A percentile compares a stretch with the other conserved stretches of the same genome.
phyloP scores from a whole-genome alignment of 2,797 vertebrate genomes.

The Sebastolobus altivelis region DNA sequence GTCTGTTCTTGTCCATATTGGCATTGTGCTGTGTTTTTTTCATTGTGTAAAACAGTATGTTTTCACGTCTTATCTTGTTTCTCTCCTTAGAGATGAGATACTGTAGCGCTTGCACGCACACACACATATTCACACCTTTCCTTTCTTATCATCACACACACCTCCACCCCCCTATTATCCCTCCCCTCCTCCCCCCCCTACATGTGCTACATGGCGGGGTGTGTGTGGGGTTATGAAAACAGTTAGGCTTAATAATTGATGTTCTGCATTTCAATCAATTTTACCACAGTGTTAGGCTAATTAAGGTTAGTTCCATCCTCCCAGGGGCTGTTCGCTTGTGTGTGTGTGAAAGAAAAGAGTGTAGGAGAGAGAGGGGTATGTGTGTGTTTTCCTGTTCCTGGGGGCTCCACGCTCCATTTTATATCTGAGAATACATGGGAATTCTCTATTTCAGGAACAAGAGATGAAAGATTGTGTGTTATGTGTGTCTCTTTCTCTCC shows the following conservation, averaged over 20 bases:
- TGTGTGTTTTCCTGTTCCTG: constrained; percentile 73
- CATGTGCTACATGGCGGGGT: constrained; percentile 79
- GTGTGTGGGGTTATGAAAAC: constrained; percentile 85
- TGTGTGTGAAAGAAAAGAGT: constrained; percentile 53
- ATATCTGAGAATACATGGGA: constrained; percentile 90
- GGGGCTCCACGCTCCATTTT: constrained; percentile 84
- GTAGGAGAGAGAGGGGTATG: background rate
- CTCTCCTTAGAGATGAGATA: constrained; percentile 15
- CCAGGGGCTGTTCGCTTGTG: constrained; percentile 88
- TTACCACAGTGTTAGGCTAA: constrained; percentile 93
- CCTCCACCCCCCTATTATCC: constrained; percentile 55
- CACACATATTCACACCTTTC: constrained; percentile 55
- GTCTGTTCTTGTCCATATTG: background rate
- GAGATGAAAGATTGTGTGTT: constrained; percentile 82
- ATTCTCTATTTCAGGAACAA: constrained; percentile 95
- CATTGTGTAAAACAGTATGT: background rate
- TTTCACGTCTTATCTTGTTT: constrained; percentile 26
- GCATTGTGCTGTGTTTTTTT: constrained; percentile 7
- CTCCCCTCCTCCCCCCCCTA: constrained; percentile 65
- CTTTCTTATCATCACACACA: constrained; percentile 64
- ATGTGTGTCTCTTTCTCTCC: too few relatives aligned
- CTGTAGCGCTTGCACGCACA: background rate
- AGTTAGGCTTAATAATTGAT: constrained; percentile 92
- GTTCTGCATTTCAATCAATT: constrained; percentile 94
- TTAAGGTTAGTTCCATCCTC: constrained; percentile 96